A percentile compares a stretch with the other conserved stretches of the same genome.
phyloP scores from a whole-genome alignment of 1,140 invertebrate genomes.

The Eciton burchellii region DNA sequence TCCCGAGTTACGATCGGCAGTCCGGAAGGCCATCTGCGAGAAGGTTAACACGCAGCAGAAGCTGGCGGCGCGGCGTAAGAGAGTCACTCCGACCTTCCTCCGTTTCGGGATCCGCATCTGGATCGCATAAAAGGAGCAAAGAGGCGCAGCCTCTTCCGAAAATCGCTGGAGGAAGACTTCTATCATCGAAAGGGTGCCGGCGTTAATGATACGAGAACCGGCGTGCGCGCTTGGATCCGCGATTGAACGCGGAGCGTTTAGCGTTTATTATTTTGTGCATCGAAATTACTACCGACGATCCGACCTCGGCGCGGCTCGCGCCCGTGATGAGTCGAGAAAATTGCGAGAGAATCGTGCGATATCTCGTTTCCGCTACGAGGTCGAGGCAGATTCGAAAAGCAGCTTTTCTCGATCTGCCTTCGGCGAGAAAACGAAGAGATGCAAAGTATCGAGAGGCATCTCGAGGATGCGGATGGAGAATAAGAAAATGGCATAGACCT shows the following conservation, averaged over 20 bases:
- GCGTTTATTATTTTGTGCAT: neutral
- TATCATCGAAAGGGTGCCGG: constrained; percentile 68
- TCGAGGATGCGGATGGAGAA: neutral
- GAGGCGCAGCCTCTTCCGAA: constrained; percentile 33
- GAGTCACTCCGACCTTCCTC: constrained; percentile 23
- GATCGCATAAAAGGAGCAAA: constrained; percentile 74
- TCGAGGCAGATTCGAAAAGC: neutral
- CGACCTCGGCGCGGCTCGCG: no score
- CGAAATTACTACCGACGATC: neutral
- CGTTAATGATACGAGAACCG: constrained; percentile 61
- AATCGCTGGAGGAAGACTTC: constrained; percentile 60
- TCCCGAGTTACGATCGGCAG: constrained; percentile 67
- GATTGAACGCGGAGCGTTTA: constrained; percentile 38
- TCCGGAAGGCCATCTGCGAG: constrained; percentile 64
- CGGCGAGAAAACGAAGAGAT: constrained; percentile 10
- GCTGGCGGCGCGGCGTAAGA: constrained; percentile 57
- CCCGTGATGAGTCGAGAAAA: neutral
- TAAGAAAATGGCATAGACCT: neutral
- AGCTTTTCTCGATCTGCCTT: neutral
- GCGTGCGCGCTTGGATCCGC: constrained; percentile 45
- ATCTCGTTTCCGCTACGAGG: neutral
- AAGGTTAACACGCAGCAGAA: constrained; percentile 71
- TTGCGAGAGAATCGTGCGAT: neutral
- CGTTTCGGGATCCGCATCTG: constrained; percentile 72
- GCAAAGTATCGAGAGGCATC: neutral